Evolutionary conservation across 2,888 invertebrate species (phyloP).

Genomic region (Hedychridium roseum): DNA sequence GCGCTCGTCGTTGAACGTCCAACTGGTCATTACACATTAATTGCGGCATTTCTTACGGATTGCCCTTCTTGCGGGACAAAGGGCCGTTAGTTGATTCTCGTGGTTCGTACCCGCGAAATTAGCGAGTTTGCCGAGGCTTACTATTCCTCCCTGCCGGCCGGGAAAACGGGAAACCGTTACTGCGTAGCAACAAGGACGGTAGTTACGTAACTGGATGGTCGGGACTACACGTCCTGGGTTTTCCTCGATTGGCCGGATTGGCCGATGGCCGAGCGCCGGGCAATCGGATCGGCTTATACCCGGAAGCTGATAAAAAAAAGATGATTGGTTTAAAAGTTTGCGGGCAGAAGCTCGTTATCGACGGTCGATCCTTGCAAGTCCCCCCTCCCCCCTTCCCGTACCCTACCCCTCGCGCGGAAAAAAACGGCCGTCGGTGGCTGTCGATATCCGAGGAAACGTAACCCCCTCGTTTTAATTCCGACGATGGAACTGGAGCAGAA

Average conservation of each 20-base stretch:
- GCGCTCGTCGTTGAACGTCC: no score
- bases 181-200: no score
- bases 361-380: not conserved
- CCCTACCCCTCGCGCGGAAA: constrained; percentile 10
- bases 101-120: no score
- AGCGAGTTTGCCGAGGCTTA: no score
- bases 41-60: no score
- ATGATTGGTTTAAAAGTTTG: constrained; percentile 7
- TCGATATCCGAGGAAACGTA: constrained; percentile 17
- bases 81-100: no score
- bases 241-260: not conserved
- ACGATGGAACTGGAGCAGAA: constrained; percentile 29
- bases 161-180: no score
- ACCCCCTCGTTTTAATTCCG: constrained; percentile 30
- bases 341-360: constrained; percentile 14
- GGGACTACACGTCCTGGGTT: not conserved
- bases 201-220: no score
- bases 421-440: constrained; percentile 9
- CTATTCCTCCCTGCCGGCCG: no score
- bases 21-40: no score
- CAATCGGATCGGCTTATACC: not conserved
- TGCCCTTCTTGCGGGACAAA: no score
- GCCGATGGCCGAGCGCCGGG: not conserved
- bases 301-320: constrained; percentile 8
- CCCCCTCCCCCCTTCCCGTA: not conserved